Evolutionary conservation across 1,140 invertebrate genomes (phyloP), one percentile per base, ranked within the genome.

Genomic region (Drosophila hydei): DNA sequence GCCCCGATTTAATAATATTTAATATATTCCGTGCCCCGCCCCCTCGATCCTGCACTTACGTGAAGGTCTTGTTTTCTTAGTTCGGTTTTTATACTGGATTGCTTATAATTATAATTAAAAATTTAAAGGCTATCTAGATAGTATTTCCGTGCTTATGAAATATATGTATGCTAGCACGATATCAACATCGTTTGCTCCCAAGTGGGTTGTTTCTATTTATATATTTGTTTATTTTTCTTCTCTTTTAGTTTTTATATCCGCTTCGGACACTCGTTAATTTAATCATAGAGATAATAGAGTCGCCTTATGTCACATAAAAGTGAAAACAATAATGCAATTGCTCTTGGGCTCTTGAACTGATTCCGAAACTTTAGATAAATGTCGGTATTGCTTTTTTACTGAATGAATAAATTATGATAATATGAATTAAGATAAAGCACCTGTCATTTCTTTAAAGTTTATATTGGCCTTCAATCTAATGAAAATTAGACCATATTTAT

Each of bases 241-340:
- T 58, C 69, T 52, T 27, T 52, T 40, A 80, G 52, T 73, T 59
- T 27, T 48, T 40, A 80, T 85, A 79, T 84, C 80, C 79, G 76
- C 72, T 48, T 70, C n/a, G 23, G 60, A 76, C 68, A 76, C 60
- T 85, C 80, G 79, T 85, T 76, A 68, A 85, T 85, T 83, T 83
- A 42, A 42, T 51, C 60, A 76, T 56, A 50, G 55, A 84, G 80
- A 85, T 83, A 83, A 72, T 40, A n/a, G 45, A 69, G 60, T 50
- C 45, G 59, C 21, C 43, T 81, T 81, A 78, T 64, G 55, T 65
- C 69, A 68, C 33, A 16, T 64, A 19, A 58, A 71, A 52, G 45
- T 83, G n/a, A n/a, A 68, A 40, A 75, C 65, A 79, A 72, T 69
- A 72, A 48, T 62, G 40, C 48, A 54, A 56, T 50, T 50, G n/a